Conservation (phyloP, 2,113 vertebrate genomes). For the Etheostoma spectabile region DNA sequence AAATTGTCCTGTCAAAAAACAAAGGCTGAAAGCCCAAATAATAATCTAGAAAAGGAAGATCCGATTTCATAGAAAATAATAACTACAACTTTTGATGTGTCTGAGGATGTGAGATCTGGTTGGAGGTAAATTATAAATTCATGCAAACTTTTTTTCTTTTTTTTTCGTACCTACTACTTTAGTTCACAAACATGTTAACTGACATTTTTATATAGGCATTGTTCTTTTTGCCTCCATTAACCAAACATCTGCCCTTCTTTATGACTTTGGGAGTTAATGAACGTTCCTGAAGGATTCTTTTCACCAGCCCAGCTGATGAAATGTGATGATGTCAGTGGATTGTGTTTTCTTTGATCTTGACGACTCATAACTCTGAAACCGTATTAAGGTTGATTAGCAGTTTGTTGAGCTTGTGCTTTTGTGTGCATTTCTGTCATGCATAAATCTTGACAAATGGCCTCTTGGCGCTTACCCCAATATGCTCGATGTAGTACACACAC, state of each 20-base stretch:
- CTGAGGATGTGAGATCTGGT: background rate
- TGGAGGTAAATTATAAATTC: background rate
- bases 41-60: too few species aligned
- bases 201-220: background rate
- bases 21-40: too few species aligned
- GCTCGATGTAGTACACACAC: conserved; percentile 31
- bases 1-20: too few species aligned
- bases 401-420: conserved; percentile 66
- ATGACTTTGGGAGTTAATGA: conserved; percentile 22
- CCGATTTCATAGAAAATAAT: too few species aligned
- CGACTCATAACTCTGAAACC: conserved; percentile 61
- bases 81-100: background rate
- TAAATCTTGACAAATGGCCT: conserved; percentile 65
- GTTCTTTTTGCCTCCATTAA: background rate
- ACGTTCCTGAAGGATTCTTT: conserved; percentile 18
- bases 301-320: conserved; percentile 8
- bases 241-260: conserved; percentile 22
- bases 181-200: background rate
- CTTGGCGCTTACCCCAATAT: conserved; percentile 34
- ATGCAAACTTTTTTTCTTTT: background rate
- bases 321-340: conserved; percentile 56
- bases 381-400: conserved; percentile 67
- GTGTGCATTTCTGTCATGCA: conserved; percentile 67
- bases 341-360: conserved; percentile 62
- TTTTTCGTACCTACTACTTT: background rate